These are phyloP conservation scores for Protonibea diacanthus DNA, from an alignment of 2,797 vertebrate species.

Conservation along the genomic window DNA sequence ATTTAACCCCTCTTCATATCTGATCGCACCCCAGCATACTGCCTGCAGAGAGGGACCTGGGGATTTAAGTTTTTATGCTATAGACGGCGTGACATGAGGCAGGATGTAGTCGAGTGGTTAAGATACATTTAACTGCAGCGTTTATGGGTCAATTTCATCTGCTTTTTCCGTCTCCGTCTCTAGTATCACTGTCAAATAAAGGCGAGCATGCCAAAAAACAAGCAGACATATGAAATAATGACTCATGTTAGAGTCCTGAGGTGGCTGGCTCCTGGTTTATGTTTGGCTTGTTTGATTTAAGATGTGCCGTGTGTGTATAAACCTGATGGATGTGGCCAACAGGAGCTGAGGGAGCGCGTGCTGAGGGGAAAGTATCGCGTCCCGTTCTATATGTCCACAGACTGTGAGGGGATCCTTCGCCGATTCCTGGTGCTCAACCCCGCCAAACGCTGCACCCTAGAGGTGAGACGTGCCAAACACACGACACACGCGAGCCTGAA, in stretches of 20 bases:
- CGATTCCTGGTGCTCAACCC: conserved; percentile 95
- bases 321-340: conserved; percentile 10
- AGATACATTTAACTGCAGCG: neutral
- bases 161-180: neutral
- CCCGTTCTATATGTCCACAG: conserved; percentile 97
- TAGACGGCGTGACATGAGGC: neutral
- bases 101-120: neutral
- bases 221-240: neutral
- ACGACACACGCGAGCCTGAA: no score
- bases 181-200: neutral
- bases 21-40: conserved; percentile 13
- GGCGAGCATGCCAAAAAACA: neutral
- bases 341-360: conserved; percentile 95
- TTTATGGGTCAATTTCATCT: neutral
- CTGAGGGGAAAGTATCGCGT: conserved; percentile 95
- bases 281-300: neutral
- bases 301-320: neutral
- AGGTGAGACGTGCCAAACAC: conserved; percentile 79
- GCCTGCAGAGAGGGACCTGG: conserved; percentile 18
- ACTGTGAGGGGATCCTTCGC: conserved; percentile 95
- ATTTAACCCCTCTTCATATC: conserved; percentile 56
- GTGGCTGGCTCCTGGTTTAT: neutral
- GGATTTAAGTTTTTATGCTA: neutral
- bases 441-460: conserved; percentile 92
- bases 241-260: neutral